Conservation (phyloP, 2,797 vertebrate species). For the Leptoclinus maculatus region DNA sequence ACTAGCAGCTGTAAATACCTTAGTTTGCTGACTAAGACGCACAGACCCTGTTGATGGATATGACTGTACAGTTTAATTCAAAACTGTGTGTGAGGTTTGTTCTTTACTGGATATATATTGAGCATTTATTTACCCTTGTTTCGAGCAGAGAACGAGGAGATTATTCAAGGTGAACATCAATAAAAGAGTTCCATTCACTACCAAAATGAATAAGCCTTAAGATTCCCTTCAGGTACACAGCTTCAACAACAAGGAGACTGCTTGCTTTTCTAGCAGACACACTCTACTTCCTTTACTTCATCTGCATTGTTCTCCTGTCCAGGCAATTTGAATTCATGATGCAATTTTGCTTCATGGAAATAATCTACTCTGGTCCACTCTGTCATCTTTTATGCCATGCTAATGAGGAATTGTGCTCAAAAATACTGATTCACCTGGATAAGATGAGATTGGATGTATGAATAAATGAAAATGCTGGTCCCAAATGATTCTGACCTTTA, state of each 20-base stretch:
- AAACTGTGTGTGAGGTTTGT: background rate
- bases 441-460: slow-evolving; percentile 10
- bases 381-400: slow-evolving; percentile 9
- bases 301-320: slow-evolving; percentile 9
- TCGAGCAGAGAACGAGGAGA: background rate
- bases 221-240: background rate
- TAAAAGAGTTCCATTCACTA: background rate
- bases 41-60: background rate
- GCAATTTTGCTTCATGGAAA: slow-evolving; percentile 22
- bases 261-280: slow-evolving; percentile 9
- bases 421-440: slow-evolving; percentile 25
- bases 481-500: slow-evolving; percentile 9
- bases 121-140: background rate
- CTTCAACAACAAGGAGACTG: slow-evolving; percentile 8
- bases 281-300: background rate
- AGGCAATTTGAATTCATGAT: slow-evolving; percentile 18
- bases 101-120: background rate
- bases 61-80: background rate
- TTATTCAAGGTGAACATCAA: slow-evolving; percentile 5
- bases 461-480: slow-evolving; percentile 34
- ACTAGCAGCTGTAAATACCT: background rate
- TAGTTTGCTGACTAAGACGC: background rate
- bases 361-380: background rate
- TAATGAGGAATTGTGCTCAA: slow-evolving; percentile 23
- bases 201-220: slow-evolving; percentile 1